phyloP scores from a whole-genome alignment of 2,888 invertebrate species.

The Dioctria linearis region DNA sequence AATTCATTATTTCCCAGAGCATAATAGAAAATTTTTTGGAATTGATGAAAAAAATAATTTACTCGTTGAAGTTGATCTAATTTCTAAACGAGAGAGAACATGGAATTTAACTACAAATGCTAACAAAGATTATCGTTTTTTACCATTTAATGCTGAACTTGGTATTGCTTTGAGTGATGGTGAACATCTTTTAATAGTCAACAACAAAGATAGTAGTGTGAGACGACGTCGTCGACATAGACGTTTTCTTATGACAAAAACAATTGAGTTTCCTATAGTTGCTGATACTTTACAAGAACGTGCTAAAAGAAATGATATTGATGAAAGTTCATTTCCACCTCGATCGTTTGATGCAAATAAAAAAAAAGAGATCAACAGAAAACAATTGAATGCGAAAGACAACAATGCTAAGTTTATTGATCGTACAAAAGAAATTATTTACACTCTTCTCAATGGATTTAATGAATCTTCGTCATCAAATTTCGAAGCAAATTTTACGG shows the following conservation, averaged over 20 bases:
- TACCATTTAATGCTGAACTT: constrained; percentile 59
- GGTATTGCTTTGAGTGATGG: constrained; percentile 69
- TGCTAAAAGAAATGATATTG: too few relatives aligned
- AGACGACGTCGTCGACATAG: background rate
- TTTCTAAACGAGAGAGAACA: constrained; percentile 63
- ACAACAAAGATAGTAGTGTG: background rate
- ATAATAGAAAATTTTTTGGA: constrained; percentile 68
- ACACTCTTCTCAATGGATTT: background rate
- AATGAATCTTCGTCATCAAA: background rate
- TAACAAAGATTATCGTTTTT: constrained; percentile 60
- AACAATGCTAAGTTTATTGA: background rate
- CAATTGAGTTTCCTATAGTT: background rate
- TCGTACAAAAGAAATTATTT: background rate
- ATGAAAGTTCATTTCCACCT: too few relatives aligned
- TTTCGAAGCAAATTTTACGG: background rate
- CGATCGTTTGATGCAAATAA: too few relatives aligned
- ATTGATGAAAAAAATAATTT: constrained; percentile 60
- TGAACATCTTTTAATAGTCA: constrained; percentile 63
- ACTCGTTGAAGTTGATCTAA: constrained; percentile 64
- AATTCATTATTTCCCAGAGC: constrained; percentile 58
- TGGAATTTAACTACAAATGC: constrained; percentile 60
- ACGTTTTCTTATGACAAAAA: background rate
- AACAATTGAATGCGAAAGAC: background rate
- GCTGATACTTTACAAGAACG: too few relatives aligned
- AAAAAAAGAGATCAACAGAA: too few relatives aligned